Evolutionary conservation across 2,888 invertebrate genomes (phyloP), one percentile per base, ranked within the genome.

Genomic region (Alloscopus bannaensis): DNA sequence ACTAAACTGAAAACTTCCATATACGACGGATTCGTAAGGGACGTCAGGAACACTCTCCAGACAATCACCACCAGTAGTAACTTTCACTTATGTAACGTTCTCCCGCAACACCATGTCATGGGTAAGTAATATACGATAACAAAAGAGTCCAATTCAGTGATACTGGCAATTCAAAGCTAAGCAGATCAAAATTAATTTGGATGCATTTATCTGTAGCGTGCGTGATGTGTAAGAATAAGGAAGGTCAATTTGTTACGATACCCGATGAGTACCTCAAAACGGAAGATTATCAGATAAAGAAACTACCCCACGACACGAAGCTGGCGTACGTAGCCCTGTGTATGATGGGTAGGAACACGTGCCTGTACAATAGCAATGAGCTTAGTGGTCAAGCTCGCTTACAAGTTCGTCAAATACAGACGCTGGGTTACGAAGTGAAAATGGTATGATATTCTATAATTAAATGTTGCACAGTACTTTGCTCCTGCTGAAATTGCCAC

Each of bases 71-170:
- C n/a, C n/a, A n/a, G n/a, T n/a, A n/a, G n/a, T n/a, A n/a, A 90
- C 0, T 88, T 91, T 2, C 86, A 87, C 77, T 88, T 89, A 3
- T 89, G 91, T 77, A 93, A 93, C 87, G 88, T 94, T 81, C 87
- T 95, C 81, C 92, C 94, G 8, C 93, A 94, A 86, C 92, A 91
- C 87, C 88, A 42, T 88, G 88, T 82, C 87, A 87, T 66, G 66
- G 45, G 72, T 78, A 36, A n/a, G 55, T 8, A 31, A 18, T 42
- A 24, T 16, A 24, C 4, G 20, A 26, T 57, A n/a, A n/a, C n/a
- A n/a, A n/a, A n/a, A n/a, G n/a, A 20, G 31, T 68, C 28, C 4
- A 22, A 68, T 22, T 52, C 36, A 13, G 6, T 36, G 6, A 6
- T 36, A 13, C 36, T 36, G 13, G 36, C 6, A 36, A 13, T 13